Percentiles rank a stretch among this genome's conserved stretches.
These are phyloP conservation scores for Chaetodon trifascialis DNA, from an alignment of 2,113 vertebrate species.

Conservation along the genomic window DNA sequence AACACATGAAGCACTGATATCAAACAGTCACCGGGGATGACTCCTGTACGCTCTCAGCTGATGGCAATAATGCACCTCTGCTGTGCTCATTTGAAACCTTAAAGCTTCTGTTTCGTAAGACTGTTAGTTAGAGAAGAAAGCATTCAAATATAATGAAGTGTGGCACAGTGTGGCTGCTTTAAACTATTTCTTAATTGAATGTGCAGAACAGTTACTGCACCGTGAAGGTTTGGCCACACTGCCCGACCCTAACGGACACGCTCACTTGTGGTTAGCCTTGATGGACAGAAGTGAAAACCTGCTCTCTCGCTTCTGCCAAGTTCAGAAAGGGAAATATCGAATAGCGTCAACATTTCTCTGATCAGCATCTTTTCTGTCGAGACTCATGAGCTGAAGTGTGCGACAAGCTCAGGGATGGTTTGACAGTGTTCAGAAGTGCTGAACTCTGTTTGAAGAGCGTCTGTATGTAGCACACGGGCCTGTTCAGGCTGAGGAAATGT, in stretches of 20 bases:
- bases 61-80: no score
- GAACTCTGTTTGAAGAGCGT: neutral
- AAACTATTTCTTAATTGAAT: no score
- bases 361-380: neutral
- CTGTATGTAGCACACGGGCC: neutral
- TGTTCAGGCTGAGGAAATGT: neutral
- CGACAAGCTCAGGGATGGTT: neutral
- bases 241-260: neutral
- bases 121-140: no score
- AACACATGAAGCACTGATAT: no score
- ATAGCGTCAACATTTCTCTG: neutral
- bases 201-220: no score
- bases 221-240: no score
- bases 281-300: neutral
- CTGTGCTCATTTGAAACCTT: no score
- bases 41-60: no score
- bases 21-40: no score
- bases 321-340: neutral
- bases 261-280: constrained; percentile 29
- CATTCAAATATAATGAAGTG: no score
- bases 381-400: neutral
- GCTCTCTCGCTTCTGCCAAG: neutral
- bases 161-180: no score
- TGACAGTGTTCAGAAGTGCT: neutral
- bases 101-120: no score